Percentiles rank a stretch among this genome's conserved stretches.
Evolutionary conservation across 92 coral and sea anemone genomes (phyloP).

Genomic region (Parazoanthus swiftii): DNA sequence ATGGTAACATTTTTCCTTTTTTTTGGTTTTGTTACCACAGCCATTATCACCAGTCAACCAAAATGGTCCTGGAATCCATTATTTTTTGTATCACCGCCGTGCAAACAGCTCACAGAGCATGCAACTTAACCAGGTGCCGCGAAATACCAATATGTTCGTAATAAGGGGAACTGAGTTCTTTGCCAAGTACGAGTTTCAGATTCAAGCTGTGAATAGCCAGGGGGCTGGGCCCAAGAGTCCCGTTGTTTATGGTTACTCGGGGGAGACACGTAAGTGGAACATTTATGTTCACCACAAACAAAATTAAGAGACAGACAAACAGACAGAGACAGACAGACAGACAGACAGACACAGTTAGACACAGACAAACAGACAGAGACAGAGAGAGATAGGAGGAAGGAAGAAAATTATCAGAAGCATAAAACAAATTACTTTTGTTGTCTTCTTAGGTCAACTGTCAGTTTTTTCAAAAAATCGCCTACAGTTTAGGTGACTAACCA

Average conservation of each 20-base stretch:
- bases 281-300: background rate
- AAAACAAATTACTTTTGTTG: no score
- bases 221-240: slow-evolving; percentile 96
- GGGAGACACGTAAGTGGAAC: slow-evolving; percentile 78
- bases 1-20: background rate
- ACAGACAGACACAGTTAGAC: no score
- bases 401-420: no score
- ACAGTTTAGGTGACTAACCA: no score
- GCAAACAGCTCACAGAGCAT: slow-evolving; percentile 56
- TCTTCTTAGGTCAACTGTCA: no score
- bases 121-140: slow-evolving; percentile 71
- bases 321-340: no score
- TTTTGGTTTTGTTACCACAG: slow-evolving; percentile 16
- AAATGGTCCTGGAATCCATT: slow-evolving; percentile 89
- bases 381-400: no score
- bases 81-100: slow-evolving; percentile 75
- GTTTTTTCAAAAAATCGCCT: no score
- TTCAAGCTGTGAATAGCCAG: slow-evolving; percentile 83
- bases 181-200: slow-evolving; percentile 73
- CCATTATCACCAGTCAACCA: slow-evolving; percentile 73
- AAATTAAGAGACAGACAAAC: background rate
- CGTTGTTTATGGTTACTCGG: slow-evolving; percentile 73
- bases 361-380: no score
- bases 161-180: slow-evolving; percentile 67
- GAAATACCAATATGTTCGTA: slow-evolving; percentile 49